phyloP scores from a whole-genome alignment of 2,888 invertebrate species.

The Ligdia adustata region DNA sequence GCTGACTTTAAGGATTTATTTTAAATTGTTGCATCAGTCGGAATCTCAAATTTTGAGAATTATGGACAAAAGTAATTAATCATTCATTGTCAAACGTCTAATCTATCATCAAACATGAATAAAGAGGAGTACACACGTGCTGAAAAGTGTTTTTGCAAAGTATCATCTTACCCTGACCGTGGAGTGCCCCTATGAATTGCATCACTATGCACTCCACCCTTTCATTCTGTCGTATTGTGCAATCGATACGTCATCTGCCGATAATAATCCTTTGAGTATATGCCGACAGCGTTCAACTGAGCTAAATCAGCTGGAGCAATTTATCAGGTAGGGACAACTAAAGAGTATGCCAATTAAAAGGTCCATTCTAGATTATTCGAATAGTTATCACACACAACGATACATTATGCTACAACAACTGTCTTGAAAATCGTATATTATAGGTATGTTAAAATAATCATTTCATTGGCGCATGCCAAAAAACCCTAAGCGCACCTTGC shows the following conservation, averaged over 20 bases:
- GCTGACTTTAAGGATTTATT: too few relatives aligned
- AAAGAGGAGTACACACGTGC: slow-evolving; percentile 63
- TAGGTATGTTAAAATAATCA: slow-evolving; percentile 3
- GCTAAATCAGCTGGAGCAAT: slow-evolving; percentile 6
- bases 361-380: too few relatives aligned
- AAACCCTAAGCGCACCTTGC: slow-evolving; percentile 63
- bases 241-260: slow-evolving; percentile 77
- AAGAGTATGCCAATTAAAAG: too few relatives aligned
- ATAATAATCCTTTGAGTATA: slow-evolving; percentile 65
- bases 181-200: slow-evolving; percentile 80
- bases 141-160: slow-evolving; percentile 58
- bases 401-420: too few relatives aligned
- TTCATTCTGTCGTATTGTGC: slow-evolving; percentile 73
- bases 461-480: slow-evolving; percentile 55
- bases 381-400: too few relatives aligned
- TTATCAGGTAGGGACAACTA: too few relatives aligned
- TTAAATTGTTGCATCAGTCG: too few relatives aligned
- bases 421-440: neutral
- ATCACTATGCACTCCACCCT: slow-evolving; percentile 78
- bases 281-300: slow-evolving; percentile 55
- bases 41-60: too few relatives aligned
- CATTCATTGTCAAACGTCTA: slow-evolving; percentile 14
- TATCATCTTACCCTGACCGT: slow-evolving; percentile 72
- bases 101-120: slow-evolving; percentile 46
- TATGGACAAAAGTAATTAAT: slow-evolving; percentile 15